Evolutionary conservation across 2,888 invertebrate genomes (phyloP).

Genomic region (Erpobdella octoculata): DNA sequence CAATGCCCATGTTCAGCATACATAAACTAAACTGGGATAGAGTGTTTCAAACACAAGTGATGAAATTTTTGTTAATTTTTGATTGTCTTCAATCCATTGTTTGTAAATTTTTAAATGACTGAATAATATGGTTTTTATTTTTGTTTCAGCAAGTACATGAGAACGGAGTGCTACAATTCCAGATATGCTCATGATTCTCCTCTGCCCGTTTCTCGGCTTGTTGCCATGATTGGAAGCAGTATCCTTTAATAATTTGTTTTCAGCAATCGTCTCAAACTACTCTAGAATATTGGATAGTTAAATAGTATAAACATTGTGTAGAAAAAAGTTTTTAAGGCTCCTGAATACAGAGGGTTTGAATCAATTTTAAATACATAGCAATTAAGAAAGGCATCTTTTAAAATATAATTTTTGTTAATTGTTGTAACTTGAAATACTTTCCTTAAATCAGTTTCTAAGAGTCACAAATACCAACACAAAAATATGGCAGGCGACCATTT

Average conservation of each 20-base stretch:
- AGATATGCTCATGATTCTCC: conserved; percentile 81
- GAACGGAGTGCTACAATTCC: conserved; percentile 87
- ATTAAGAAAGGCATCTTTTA: too few species aligned
- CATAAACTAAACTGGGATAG: too few species aligned
- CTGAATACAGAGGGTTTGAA: not conserved
- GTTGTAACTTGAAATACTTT: not conserved
- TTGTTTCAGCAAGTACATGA: conserved; percentile 68
- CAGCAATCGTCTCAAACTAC: not conserved
- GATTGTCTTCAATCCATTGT: not conserved
- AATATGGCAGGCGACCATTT: conserved; percentile 91
- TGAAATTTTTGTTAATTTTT: not conserved
- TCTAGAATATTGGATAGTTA: too few species aligned
- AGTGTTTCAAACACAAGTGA: too few species aligned
- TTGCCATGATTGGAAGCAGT: conserved; percentile 75
- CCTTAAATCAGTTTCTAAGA: conserved; percentile 50
- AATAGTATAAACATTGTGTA: too few species aligned
- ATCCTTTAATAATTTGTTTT: conserved; percentile 43
- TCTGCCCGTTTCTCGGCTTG: conserved; percentile 77
- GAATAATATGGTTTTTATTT: not conserved
- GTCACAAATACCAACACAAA: conserved; percentile 92
- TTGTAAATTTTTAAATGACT: not conserved
- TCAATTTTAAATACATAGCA: conserved; percentile 1
- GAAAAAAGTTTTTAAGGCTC: not conserved
- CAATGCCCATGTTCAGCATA: too few species aligned
- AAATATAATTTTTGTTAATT: not conserved